Percentiles rank a stretch among this genome's conserved stretches.
Evolutionary conservation across 1,140 invertebrate species (phyloP).

Genomic region (Magallana ariakensis): DNA sequence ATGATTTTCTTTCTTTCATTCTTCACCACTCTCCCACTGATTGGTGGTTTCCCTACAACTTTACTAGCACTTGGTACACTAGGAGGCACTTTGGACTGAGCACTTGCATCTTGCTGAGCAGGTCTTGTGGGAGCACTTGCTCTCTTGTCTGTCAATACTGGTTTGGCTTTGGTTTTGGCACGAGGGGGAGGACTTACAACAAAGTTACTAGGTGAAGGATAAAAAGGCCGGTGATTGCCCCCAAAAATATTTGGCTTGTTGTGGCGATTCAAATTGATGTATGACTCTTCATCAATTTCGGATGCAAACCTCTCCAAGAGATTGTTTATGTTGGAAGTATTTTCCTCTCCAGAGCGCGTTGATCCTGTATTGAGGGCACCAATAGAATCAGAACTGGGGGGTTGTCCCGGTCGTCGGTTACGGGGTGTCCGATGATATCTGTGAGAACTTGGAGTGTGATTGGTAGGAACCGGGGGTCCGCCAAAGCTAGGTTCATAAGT

Average conservation of each 20-base stretch:
- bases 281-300: constrained; percentile 19
- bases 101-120: background rate
- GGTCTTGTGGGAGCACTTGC: background rate
- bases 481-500: constrained; percentile 22
- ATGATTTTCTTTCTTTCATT: constrained; percentile 11
- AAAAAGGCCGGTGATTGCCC: background rate
- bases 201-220: constrained; percentile 20
- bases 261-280: background rate
- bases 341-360: background rate
- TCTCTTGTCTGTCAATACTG: constrained; percentile 23
- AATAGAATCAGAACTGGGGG: constrained; percentile 3
- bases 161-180: constrained; percentile 33
- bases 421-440: constrained; percentile 12
- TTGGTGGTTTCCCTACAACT: background rate
- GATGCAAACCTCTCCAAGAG: constrained; percentile 29
- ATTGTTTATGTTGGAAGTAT: background rate
- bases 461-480: background rate
- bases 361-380: background rate
- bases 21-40: constrained; percentile 12
- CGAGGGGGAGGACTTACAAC: constrained; percentile 16
- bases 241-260: constrained; percentile 5
- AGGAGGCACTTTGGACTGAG: background rate
- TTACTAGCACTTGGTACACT: background rate
- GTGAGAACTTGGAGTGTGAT: background rate
- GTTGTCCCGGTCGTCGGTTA: background rate